Percentiles rank a stretch among this genome's conserved stretches.
Evolutionary conservation across 2,797 vertebrate species (phyloP).

Genomic region (Falco berigora): DNA sequence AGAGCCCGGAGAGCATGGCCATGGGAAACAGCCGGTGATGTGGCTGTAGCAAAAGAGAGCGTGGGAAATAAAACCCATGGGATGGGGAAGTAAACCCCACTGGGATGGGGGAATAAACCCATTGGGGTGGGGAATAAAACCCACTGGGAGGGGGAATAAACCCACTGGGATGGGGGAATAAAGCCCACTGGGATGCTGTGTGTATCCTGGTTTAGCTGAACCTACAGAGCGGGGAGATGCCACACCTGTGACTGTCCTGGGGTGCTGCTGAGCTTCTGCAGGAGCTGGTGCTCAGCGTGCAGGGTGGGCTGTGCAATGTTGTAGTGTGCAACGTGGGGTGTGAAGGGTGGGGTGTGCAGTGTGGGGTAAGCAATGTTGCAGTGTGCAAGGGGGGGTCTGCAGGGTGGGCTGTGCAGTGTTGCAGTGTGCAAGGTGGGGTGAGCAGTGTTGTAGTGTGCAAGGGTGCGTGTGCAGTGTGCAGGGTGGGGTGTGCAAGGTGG

Average conservation of each 20-base stretch:
- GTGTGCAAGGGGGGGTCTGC: background rate
- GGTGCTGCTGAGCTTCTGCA: background rate
- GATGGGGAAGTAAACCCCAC: too few species aligned
- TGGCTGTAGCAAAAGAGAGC: background rate
- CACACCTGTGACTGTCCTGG: background rate
- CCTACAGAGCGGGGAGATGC: background rate
- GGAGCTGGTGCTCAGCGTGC: background rate
- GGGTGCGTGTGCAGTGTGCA: too few species aligned
- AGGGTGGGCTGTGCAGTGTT: background rate
- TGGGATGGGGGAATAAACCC: too few species aligned
- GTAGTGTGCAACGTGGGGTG: too few species aligned
- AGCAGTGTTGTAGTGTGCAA: too few species aligned
- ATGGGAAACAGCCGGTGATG: rapidly evolving
- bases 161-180: too few species aligned
- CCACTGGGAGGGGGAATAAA: too few species aligned
- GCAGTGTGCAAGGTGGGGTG: too few species aligned
- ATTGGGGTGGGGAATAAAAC: too few species aligned
- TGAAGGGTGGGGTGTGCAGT: background rate
- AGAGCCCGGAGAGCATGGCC: background rate
- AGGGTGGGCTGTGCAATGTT: background rate
- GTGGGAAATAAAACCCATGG: background rate
- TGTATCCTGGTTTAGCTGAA: background rate
- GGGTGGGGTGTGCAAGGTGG: too few species aligned
- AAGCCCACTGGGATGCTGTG: background rate
- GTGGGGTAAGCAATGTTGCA: background rate